Conservation (phyloP, 2,888 invertebrate genomes). For the Caenorhabditis sp. region DNA sequence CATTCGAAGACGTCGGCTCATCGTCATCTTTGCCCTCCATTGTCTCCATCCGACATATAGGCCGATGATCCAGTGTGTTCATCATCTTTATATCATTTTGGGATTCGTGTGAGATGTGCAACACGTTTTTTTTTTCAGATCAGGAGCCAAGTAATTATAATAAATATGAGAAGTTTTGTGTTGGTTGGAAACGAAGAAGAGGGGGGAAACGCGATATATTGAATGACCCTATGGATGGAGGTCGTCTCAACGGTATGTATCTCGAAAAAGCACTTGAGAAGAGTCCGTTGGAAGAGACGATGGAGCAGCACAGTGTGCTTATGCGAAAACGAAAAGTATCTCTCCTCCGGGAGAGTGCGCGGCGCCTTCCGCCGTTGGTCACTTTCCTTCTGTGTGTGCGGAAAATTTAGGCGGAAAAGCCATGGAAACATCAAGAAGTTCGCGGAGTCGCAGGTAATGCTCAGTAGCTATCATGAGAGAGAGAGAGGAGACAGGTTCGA, state of each 20-base stretch:
- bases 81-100: constrained; percentile 45
- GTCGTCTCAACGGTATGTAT: constrained; percentile 51
- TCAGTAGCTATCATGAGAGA: constrained; percentile 31
- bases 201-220: constrained; percentile 18
- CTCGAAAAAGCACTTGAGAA: constrained; percentile 62
- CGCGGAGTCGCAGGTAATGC: constrained; percentile 30
- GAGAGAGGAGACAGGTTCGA: constrained; percentile 4
- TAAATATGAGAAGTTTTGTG: constrained; percentile 35
- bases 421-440: constrained; percentile 11
- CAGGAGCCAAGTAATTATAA: constrained; percentile 9
- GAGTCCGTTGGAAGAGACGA: constrained; percentile 19
- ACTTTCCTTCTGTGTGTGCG: constrained; percentile 20
- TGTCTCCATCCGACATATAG: constrained; percentile 63
- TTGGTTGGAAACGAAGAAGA: constrained; percentile 25
- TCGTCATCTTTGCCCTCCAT: constrained; percentile 61
- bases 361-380: constrained; percentile 20
- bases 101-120: not conserved
- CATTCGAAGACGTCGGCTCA: constrained; percentile 25
- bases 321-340: constrained; percentile 57
- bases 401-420: constrained; percentile 34
- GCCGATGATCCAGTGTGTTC: constrained; percentile 70
- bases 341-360: not conserved
- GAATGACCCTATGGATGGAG: constrained; percentile 42
- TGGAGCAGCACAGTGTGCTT: constrained; percentile 47
- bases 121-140: not conserved